phyloP scores from a whole-genome alignment of 1,140 invertebrate species.

The Dreissena rostriformis region DNA sequence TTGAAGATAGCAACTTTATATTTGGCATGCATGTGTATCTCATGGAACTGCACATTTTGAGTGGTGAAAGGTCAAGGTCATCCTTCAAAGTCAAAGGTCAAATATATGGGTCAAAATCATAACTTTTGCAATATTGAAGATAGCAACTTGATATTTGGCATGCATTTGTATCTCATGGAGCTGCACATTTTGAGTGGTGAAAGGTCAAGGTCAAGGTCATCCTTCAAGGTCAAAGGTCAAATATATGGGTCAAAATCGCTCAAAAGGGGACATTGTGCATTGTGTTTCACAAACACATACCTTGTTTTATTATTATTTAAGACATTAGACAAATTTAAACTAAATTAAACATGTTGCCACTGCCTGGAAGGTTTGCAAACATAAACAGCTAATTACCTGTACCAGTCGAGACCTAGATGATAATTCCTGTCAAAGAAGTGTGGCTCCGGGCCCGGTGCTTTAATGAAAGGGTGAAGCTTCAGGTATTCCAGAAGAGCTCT shows the following conservation, averaged over 20 bases:
- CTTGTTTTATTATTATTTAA: too few relatives aligned
- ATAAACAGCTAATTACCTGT: conserved; percentile 65
- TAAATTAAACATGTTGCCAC: neutral
- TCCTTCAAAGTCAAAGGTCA: too few relatives aligned
- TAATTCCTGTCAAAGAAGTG: conserved; percentile 81
- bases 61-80: too few relatives aligned
- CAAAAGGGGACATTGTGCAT: neutral
- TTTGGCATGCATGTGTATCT: too few relatives aligned
- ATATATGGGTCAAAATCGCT: neutral
- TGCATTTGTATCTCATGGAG: too few relatives aligned
- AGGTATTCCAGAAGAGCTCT: conserved; percentile 81
- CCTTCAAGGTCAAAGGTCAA: neutral
- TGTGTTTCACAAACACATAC: neutral
- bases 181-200: too few relatives aligned
- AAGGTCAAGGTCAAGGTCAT: neutral
- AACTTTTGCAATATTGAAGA: too few relatives aligned
- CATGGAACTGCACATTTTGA: too few relatives aligned
- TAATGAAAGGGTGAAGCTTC: conserved; percentile 78
- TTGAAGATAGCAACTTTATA: too few relatives aligned
- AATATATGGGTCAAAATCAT: too few relatives aligned
- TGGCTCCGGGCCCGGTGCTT: conserved; percentile 68
- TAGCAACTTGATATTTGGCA: too few relatives aligned
- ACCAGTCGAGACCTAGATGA: conserved; percentile 80
- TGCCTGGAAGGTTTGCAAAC: neutral
- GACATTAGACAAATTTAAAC: neutral